Evolutionary conservation across 37 sponge, comb jelly and placozoan genomes (phyloP).

Genomic region (Beroe forskalii): DNA sequence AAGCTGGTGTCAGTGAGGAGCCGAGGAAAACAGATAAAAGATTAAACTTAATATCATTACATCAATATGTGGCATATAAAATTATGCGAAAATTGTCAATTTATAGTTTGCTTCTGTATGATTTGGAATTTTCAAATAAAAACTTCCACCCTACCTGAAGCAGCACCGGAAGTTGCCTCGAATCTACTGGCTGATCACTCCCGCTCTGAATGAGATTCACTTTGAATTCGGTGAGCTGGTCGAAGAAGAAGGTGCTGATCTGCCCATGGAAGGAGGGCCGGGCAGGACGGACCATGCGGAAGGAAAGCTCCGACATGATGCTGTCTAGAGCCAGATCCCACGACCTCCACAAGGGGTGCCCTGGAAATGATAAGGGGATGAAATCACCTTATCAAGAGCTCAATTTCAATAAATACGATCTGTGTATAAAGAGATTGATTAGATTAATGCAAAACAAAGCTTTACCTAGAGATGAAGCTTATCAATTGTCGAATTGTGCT

Average conservation of each 20-base stretch:
- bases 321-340: slow-evolving; percentile 97
- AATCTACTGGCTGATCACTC: slow-evolving; percentile 67
- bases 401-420: background rate
- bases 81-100: too few relatives aligned
- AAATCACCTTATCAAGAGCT: background rate
- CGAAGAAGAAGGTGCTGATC: slow-evolving; percentile 87
- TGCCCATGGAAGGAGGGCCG: slow-evolving; percentile 65
- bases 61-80: too few relatives aligned
- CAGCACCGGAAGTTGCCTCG: slow-evolving; percentile 92
- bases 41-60: too few relatives aligned
- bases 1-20: too few relatives aligned
- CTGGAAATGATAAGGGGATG: too few relatives aligned
- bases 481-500: too few relatives aligned
- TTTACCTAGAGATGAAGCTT: too few relatives aligned
- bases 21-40: too few relatives aligned
- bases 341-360: slow-evolving; percentile 69
- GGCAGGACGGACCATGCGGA: background rate
- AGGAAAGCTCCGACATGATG: slow-evolving; percentile 80
- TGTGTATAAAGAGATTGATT: background rate
- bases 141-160: too few relatives aligned
- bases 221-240: slow-evolving; percentile 92
- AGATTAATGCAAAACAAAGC: too few relatives aligned
- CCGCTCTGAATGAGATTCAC: slow-evolving; percentile 68
- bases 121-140: too few relatives aligned
- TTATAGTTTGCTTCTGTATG: too few relatives aligned